phyloP scores from a whole-genome alignment of 1,140 invertebrate species.

The Drosophila teissieri region DNA sequence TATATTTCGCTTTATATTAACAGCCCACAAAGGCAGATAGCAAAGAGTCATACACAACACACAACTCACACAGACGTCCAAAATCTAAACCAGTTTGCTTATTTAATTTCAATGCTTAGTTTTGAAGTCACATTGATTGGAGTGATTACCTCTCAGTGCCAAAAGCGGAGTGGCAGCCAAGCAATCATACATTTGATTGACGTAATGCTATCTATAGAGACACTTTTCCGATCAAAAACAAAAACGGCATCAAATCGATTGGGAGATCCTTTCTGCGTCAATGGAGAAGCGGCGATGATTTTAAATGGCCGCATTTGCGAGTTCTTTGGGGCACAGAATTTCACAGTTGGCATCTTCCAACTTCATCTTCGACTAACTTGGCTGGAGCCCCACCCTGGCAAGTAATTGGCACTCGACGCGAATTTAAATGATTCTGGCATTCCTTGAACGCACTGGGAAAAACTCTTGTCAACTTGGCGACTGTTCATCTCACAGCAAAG shows the following conservation, averaged over 20 bases:
- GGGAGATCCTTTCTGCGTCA: slow-evolving; percentile 7
- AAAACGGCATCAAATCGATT: slow-evolving; percentile 1
- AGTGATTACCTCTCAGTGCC: slow-evolving; percentile 62
- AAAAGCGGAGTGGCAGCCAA: slow-evolving; percentile 12
- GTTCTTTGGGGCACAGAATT: slow-evolving; percentile 8
- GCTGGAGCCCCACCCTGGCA: slow-evolving; percentile 19
- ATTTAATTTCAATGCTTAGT: slow-evolving; percentile 72
- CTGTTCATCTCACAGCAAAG: too few species aligned
- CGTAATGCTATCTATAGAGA: neutral
- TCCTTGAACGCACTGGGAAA: neutral
- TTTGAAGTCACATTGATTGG: slow-evolving; percentile 74
- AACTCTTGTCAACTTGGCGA: neutral
- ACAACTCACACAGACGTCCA: slow-evolving; percentile 4
- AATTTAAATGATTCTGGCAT: slow-evolving; percentile 52
- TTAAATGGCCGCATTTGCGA: slow-evolving; percentile 8
- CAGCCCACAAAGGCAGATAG: slow-evolving; percentile 42
- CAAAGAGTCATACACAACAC: slow-evolving; percentile 22
- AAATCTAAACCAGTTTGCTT: slow-evolving; percentile 72
- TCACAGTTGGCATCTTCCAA: slow-evolving; percentile 8
- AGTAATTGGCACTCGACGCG: slow-evolving; percentile 29
- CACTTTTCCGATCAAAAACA: neutral
- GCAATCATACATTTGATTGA: slow-evolving; percentile 10
- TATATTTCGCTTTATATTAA: slow-evolving; percentile 74
- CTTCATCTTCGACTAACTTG: slow-evolving; percentile 41
- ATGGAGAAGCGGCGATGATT: neutral